Base-by-base conservation (phyloP, 2,113 vertebrate species). In the Ramphastos sulfuratus region DNA sequence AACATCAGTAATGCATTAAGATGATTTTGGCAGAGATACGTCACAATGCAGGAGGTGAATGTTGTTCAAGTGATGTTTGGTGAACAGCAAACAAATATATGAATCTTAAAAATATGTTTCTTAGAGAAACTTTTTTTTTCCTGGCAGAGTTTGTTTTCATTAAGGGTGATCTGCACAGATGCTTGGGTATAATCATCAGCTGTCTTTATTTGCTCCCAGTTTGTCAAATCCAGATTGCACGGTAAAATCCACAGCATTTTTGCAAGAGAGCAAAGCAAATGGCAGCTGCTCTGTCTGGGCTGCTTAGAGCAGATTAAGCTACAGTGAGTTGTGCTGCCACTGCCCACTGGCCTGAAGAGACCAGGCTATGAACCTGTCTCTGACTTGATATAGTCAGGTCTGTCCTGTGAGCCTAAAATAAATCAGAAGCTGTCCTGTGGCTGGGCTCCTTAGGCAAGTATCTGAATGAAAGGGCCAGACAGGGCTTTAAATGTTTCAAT, bases 271-370 rank as follows among this genome's bases (percentile, higher is more conserved):
- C 63, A 87, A 33, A 93, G 75, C 35, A 50, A 72, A 39, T 0
- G 18, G 75, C 84, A 92, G 77, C 89, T 91, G 92, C 84, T 78
- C 60, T 85, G 66, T 61, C 77, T 85, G 66, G 77, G 71, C 63
- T 87, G 81, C 74, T 92, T 33, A 63, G 56, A 72, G 78, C 71
- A 1, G 63, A 82, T 76, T 84, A 91, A 65, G 63, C 82, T 70
- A 35, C 74, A 77, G 50, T 12, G 66, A 87, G 66, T 16, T 89
- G 74, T 30, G 71, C 71, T 95, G 84, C 60, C 69, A 64, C 50
- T n/a, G 91, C 48, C 83, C 33, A 4, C 15, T 4, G 46, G 73
- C 71, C 71, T 30, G 52, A 69, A 14, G 46, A 93, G 64, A 82
- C 66, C 0, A 0, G 21, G 6, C 37, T n/a, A 20, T 10, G 56